A percentile compares a stretch with the other conserved stretches of the same genome.
Evolutionary conservation across 2,888 invertebrate genomes (phyloP).

Genomic region (Falcaria lacertinaria): DNA sequence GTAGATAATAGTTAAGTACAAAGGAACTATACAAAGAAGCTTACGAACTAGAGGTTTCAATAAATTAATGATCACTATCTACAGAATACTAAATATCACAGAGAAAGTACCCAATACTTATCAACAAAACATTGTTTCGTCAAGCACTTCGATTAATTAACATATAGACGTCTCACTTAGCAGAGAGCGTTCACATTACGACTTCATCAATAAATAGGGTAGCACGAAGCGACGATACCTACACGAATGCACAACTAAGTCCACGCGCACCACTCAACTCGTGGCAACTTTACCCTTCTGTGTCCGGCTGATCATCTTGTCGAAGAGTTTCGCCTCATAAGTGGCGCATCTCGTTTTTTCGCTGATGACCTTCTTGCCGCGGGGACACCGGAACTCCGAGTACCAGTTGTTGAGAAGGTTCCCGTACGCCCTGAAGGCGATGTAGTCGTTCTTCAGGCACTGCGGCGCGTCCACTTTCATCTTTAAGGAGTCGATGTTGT

Average conservation of each 20-base stretch:
- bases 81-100: slow-evolving; percentile 79
- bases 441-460: slow-evolving; percentile 81
- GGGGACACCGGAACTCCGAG: slow-evolving; percentile 66
- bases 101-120: slow-evolving; percentile 78
- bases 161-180: slow-evolving; percentile 39
- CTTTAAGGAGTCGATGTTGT: slow-evolving; percentile 53
- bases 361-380: slow-evolving; percentile 41
- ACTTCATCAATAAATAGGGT: slow-evolving; percentile 35
- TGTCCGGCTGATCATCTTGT: slow-evolving; percentile 40
- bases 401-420: slow-evolving; percentile 81
- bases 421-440: slow-evolving; percentile 79
- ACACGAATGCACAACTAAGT: slow-evolving; percentile 20
- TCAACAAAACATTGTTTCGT: slow-evolving; percentile 69
- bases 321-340: slow-evolving; percentile 46
- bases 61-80: slow-evolving; percentile 72
- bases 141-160: slow-evolving; percentile 49
- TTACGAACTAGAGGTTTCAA: slow-evolving; percentile 61
- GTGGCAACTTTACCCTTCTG: slow-evolving; percentile 12
- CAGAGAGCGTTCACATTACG: slow-evolving; percentile 40
- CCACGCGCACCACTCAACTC: slow-evolving; percentile 23
- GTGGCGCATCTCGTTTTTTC: slow-evolving; percentile 38
- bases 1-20: slow-evolving; percentile 40
- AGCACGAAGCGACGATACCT: slow-evolving; percentile 40
- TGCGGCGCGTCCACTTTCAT: slow-evolving; percentile 71
- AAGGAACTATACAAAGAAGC: slow-evolving; percentile 59